These are phyloP conservation scores for Sardina pilchardus DNA, from an alignment of 2,113 vertebrate genomes.

Conservation along the genomic window DNA sequence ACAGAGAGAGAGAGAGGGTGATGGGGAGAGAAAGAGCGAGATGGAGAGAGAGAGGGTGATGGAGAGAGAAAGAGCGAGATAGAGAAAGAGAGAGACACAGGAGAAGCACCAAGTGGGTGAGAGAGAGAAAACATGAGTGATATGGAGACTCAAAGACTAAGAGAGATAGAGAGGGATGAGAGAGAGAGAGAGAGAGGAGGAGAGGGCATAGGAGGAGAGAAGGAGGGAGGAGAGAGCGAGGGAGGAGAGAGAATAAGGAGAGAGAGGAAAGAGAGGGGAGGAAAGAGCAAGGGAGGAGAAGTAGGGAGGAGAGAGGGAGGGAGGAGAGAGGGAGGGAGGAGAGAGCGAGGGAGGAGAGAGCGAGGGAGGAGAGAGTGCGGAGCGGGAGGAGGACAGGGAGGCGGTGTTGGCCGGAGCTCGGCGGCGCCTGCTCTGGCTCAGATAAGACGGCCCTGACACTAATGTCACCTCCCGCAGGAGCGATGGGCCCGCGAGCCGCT, in stretches of 20 bases:
- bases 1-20: slow-evolving; percentile 41
- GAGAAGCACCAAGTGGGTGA: neutral
- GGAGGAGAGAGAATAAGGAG: neutral
- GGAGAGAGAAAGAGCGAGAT: slow-evolving; percentile 48
- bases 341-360: slow-evolving; percentile 12
- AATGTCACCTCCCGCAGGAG: slow-evolving; percentile 68
- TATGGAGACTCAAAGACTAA: too few species aligned
- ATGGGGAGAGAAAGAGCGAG: neutral
- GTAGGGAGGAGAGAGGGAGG: slow-evolving; percentile 42
- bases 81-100: neutral
- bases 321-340: slow-evolving; percentile 28
- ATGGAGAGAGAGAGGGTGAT: slow-evolving; percentile 8
- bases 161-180: slow-evolving; percentile 19
- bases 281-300: slow-evolving; percentile 25
- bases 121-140: too few species aligned
- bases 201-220: neutral
- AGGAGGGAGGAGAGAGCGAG: neutral
- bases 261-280: slow-evolving; percentile 19
- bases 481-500: slow-evolving; percentile 31
- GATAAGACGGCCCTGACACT: slow-evolving; percentile 72
- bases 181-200: slow-evolving; percentile 13
- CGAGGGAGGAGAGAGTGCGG: slow-evolving; percentile 19
- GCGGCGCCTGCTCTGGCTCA: slow-evolving; percentile 64
- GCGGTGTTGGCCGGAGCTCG: slow-evolving; percentile 54
- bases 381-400: slow-evolving; percentile 38